These are phyloP conservation scores for Montifringilla adamsi DNA, from an alignment of 2,113 vertebrate species.

Conservation along the genomic window DNA sequence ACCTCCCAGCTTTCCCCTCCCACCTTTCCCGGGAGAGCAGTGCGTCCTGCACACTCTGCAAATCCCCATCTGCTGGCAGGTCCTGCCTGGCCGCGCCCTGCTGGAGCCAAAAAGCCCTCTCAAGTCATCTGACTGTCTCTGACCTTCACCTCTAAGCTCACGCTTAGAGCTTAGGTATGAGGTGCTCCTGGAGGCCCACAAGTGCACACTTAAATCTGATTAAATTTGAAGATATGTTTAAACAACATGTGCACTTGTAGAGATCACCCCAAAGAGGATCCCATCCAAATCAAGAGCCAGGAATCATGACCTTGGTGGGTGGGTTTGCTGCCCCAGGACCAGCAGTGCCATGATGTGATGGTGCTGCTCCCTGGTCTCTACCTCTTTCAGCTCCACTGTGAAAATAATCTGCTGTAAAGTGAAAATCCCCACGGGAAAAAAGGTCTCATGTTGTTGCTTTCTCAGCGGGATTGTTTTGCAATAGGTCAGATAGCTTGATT, in stretches of 20 bases:
- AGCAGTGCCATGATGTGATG: accelerated
- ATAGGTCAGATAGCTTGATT: background rate
- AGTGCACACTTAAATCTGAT: background rate
- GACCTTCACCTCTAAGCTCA: background rate
- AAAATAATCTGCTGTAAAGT: background rate
- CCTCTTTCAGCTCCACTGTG: background rate
- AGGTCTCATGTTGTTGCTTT: accelerated
- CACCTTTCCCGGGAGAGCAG: accelerated
- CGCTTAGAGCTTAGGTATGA: accelerated
- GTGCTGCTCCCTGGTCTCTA: background rate
- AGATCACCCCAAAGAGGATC: background rate
- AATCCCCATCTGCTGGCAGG: accelerated
- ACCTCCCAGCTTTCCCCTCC: accelerated
- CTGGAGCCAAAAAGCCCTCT: background rate
- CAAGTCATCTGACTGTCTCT: background rate
- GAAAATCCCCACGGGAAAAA: background rate
- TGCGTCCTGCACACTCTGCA: background rate
- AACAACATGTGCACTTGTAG: background rate
- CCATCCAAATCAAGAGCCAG: background rate
- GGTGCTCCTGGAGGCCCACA: background rate
- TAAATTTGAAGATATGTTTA: background rate
- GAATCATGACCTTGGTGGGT: background rate
- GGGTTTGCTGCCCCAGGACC: background rate
- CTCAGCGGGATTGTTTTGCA: background rate
- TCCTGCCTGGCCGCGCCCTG: background rate